Percentiles rank a stretch among this genome's conserved stretches.
These are phyloP conservation scores for Dallia pectoralis DNA, from an alignment of 2,797 vertebrate species.

Conservation along the genomic window DNA sequence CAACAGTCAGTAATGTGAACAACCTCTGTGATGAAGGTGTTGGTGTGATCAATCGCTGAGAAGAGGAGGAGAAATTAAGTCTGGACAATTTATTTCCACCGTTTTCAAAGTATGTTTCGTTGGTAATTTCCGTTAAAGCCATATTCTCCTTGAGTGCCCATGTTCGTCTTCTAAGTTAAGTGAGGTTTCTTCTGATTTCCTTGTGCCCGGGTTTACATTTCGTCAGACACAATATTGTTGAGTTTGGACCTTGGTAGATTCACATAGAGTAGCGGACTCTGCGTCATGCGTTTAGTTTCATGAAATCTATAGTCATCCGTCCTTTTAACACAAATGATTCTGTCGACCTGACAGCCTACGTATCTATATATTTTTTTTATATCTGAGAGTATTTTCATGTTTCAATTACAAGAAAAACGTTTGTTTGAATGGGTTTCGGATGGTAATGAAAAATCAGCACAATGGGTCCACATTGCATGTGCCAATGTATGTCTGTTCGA, in stretches of 20 bases:
- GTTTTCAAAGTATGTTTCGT: conserved; percentile 58
- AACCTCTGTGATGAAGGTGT: conserved; percentile 58
- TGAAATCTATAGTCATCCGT: conserved; percentile 46
- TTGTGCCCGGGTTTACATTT: conserved; percentile 61
- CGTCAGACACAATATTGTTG: conserved; percentile 22
- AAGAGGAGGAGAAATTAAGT: conserved; percentile 14
- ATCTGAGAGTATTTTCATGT: conserved; percentile 78
- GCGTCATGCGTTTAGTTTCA: conserved; percentile 59
- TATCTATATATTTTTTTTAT: conserved; percentile 73
- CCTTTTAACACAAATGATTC: conserved; percentile 43
- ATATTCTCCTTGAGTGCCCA: conserved; percentile 72
- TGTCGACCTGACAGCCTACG: conserved; percentile 64
- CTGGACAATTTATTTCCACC: conserved; percentile 46
- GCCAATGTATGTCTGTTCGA: conserved; percentile 76
- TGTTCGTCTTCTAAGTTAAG: conserved; percentile 30
- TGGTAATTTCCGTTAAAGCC: conserved; percentile 68
- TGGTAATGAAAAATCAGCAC: conserved; percentile 72
- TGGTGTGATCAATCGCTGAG: conserved; percentile 29
- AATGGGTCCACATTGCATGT: conserved; percentile 78
- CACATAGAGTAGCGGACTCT: conserved; percentile 64
- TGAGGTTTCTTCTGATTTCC: conserved; percentile 63
- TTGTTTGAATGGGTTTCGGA: conserved; percentile 70
- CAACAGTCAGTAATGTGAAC: conserved; percentile 27
- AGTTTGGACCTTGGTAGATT: conserved; percentile 53
- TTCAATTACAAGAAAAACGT: conserved; percentile 67